Base-by-base conservation (phyloP, 2,888 invertebrate species). In the Acleris holmiana region DNA sequence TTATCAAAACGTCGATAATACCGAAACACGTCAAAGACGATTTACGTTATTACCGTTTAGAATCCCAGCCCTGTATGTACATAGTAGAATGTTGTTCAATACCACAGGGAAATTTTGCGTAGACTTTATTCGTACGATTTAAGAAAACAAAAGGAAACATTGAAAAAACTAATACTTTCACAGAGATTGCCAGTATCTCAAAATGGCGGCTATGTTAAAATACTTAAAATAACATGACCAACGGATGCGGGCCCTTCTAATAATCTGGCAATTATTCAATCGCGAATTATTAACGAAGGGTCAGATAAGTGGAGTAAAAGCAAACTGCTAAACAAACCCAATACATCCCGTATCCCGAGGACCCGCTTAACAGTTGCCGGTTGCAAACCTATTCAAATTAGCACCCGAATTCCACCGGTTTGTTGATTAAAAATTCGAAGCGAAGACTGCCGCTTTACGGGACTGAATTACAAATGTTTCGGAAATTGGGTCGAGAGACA, bases 341-440 rank as follows among this genome's bases (percentile, higher is more conserved):
- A 57, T 51, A 47, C 62, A 44, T 44, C 57, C 62, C 23, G 54
- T 54, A 50, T 49, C 21, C 21, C 19, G n/a, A 47, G 2, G 35
- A 21, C 44, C 25, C 53, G 21, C 53, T 53, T 47, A 53, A 6
- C 58, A 23, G 10, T 6, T 21, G 35, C 35, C 35, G 35, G 35
- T 35, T 35, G 35, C 35, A 13, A 35, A 35, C 35, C 35, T 86
- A 87, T 88, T 86, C 83, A 86, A 88, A 87, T 88, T 79, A 82
- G 80, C 76, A 72, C 70, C 79, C 74, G 73, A 77, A 79, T 77
- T 75, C 74, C 65, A 70, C 67, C 70, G 75, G 74, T 67, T 69
- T 74, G 77, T 77, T 85, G 83, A 87, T 89, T 88, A 86, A 88
- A 89, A 89, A 88, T 84, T 73, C 85, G 84, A 80, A 68, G 64